These are phyloP conservation scores for Ophioninae sp. DNA, from an alignment of 2,888 invertebrate species.

Conservation along the genomic window DNA sequence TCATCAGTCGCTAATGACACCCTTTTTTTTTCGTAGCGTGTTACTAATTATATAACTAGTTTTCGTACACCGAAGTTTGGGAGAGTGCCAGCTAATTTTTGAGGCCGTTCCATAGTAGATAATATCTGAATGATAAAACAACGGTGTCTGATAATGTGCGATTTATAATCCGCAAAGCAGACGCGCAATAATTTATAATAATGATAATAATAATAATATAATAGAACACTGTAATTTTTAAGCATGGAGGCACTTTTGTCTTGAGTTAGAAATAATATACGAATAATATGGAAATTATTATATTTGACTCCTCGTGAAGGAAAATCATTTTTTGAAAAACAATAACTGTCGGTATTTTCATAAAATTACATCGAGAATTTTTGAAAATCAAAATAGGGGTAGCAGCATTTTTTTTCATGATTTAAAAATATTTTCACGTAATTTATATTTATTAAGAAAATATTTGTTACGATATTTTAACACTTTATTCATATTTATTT, in stretches of 20 bases:
- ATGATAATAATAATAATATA: no score
- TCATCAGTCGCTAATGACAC: constrained; percentile 6
- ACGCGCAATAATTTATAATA: neutral
- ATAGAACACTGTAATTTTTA: constrained; percentile 9
- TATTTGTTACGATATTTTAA: neutral
- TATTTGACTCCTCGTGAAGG: neutral
- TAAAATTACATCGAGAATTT: neutral
- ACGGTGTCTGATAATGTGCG: constrained; percentile 20
- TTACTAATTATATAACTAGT: constrained; percentile 43
- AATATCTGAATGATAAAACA: constrained; percentile 46
- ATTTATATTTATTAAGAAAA: neutral
- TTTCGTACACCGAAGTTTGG: constrained; percentile 44
- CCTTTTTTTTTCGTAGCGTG: constrained; percentile 19
- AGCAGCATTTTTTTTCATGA: neutral
- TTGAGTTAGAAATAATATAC: neutral
- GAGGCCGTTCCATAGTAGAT: constrained; percentile 29
- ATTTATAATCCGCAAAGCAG: constrained; percentile 21
- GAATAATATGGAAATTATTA: neutral
- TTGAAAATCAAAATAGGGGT: neutral
- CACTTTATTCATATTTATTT: neutral
- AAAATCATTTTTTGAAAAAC: neutral
- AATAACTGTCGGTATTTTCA: neutral
- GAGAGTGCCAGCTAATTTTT: constrained; percentile 48
- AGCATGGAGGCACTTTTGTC: neutral
- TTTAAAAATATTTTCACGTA: neutral